Evolutionary conservation across 1,140 invertebrate genomes (phyloP), one percentile per base, ranked within the genome.

Genomic region (Neodiprion lecontei): DNA sequence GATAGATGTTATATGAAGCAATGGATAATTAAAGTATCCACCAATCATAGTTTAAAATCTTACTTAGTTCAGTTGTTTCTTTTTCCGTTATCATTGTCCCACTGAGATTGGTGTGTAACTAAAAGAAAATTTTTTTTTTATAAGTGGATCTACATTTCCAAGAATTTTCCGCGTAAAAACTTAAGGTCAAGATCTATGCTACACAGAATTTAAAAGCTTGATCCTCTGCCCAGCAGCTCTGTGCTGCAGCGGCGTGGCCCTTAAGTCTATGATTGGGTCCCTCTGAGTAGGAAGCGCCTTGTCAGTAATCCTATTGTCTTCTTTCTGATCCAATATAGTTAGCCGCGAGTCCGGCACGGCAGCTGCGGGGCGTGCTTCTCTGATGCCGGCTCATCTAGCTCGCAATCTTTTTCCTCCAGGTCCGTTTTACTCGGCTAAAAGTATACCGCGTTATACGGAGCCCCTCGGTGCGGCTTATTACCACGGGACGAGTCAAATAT

Each of bases 221-320:
- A 17, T 4, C 53, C 53, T 61, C 53, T 40, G 28, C 28, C 28
- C 28, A 40, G 28, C 11, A 61, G 53, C 53, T 61, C 9, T 17
- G 53, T 5, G 53, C 11, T 61, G 11, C 53, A 61, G 11, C 53
- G 11, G 53, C 53, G 40, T 69, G 40, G 67, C 11, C 17, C 17
- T 69, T 69, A 69, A 47, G 67, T 69, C 67, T 69, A 69, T 21
- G 67, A 69, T 69, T 69, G 67, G 8, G 67, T 21, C 67, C 67
- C 67, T 69, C 67, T 47, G 67, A 69, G 67, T 69, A 69, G 67
- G 67, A 69, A 69, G 67, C 67, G 67, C 67, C 67, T 69, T 23
- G 67, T 69, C 67, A 69, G 40, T 69, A 69, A 69, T 69, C 67
- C 67, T 47, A 69, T 69, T 69, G 67, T 69, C 67, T 69, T 69